A percentile compares a stretch with the other conserved stretches of the same genome.
Evolutionary conservation across 2,888 invertebrate genomes (phyloP).

Genomic region (Ichneumoninae sp.): DNA sequence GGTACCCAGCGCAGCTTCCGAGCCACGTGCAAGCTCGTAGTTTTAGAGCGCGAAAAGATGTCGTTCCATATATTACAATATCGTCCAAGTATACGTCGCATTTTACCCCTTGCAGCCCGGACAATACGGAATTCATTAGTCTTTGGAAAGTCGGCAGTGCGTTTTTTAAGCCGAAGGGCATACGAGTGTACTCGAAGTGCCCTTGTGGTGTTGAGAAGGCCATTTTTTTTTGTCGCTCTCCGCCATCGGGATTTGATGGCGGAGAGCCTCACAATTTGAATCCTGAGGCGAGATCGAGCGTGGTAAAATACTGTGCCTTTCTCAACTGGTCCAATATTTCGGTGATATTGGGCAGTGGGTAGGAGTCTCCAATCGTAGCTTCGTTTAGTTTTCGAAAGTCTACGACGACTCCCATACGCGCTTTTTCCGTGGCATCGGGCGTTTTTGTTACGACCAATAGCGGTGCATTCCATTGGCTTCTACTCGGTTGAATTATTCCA

Average conservation of each 20-base stretch:
- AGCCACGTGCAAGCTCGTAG: too few species aligned
- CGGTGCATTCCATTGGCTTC: background rate
- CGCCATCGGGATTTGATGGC: too few species aligned
- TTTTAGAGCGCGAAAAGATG: too few species aligned
- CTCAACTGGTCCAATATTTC: constrained; percentile 41
- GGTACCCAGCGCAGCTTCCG: too few species aligned
- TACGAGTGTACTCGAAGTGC: constrained; percentile 38
- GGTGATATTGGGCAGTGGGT: constrained; percentile 5
- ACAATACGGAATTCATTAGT: constrained; percentile 42
- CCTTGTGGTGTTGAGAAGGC: background rate
- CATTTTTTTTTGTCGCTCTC: constrained; percentile 19
- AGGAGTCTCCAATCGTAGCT: constrained; percentile 13
- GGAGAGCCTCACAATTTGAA: too few species aligned
- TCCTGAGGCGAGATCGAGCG: constrained; percentile 32
- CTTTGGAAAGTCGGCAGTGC: constrained; percentile 43
- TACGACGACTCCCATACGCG: constrained; percentile 25
- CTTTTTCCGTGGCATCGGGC: constrained; percentile 15
- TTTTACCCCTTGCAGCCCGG: constrained; percentile 30
- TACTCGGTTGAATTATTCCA: too few species aligned
- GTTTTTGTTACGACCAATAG: constrained; percentile 13
- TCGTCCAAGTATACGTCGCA: constrained; percentile 58
- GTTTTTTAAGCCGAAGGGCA: constrained; percentile 24
- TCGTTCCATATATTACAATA: constrained; percentile 33
- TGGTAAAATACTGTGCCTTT: constrained; percentile 34
- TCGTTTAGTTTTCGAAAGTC: constrained; percentile 41